Percentiles rank a stretch among this genome's conserved stretches.
Conservation (phyloP, 2,888 invertebrate genomes). For the Asteroscopus sphinx region DNA sequence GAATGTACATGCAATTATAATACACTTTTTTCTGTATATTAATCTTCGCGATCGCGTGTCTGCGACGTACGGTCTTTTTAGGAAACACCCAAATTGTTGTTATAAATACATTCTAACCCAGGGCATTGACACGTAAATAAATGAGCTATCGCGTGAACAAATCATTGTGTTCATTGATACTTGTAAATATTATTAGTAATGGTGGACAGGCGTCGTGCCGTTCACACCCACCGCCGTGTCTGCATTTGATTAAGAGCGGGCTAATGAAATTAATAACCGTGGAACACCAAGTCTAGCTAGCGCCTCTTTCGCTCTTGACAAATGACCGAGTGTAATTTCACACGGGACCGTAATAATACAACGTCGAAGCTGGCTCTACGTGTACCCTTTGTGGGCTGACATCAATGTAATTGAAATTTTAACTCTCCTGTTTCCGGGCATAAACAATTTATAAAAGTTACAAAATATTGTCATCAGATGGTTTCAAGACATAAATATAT, state of each 20-base stretch:
- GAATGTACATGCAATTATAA: constrained; percentile 50
- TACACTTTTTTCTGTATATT: constrained; percentile 48
- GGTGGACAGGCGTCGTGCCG: constrained; percentile 63
- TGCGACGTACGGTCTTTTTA: constrained; percentile 26
- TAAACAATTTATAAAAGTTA: constrained; percentile 32
- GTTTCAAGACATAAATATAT: constrained; percentile 10
- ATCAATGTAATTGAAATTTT: constrained; percentile 55
- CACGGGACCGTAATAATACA: constrained; percentile 79
- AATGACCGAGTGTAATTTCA: constrained; percentile 88
- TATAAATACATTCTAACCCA: constrained; percentile 34
- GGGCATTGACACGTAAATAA: constrained; percentile 56
- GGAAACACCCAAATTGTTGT: constrained; percentile 36
- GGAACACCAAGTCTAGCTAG: constrained; percentile 75
- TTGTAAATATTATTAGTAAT: constrained; percentile 70
- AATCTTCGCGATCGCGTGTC: constrained; percentile 38
- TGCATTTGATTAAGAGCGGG: constrained; percentile 84
- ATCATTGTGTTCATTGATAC: constrained; percentile 60
- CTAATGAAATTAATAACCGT: constrained; percentile 88
- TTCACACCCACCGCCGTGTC: constrained; percentile 72
- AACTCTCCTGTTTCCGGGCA: constrained; percentile 36
- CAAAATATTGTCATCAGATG: constrained; percentile 21
- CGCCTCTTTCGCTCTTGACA: constrained; percentile 84
- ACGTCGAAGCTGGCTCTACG: constrained; percentile 61
- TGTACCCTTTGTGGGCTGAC: constrained; percentile 57
- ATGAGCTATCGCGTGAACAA: constrained; percentile 52